A percentile compares a stretch with the other conserved stretches of the same genome.
Evolutionary conservation across 2,797 vertebrate species (phyloP).

Genomic region (Melanotaenia nigrans): DNA sequence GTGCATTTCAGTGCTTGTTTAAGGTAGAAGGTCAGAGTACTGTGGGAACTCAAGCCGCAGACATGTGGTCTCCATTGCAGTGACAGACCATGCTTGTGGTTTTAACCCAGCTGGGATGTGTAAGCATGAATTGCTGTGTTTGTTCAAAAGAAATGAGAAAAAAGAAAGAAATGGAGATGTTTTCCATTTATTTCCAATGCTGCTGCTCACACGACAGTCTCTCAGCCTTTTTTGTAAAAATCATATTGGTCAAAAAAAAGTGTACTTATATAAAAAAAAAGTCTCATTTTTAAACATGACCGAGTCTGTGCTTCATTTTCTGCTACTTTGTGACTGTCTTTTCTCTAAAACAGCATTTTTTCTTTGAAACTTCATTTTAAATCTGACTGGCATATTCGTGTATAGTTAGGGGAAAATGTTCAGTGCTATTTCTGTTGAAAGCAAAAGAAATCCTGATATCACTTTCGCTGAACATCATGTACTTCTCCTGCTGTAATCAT

Average conservation of each 20-base stretch:
- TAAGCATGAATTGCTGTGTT: conserved; percentile 32
- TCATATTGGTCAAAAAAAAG: conserved; percentile 23
- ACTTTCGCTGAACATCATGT: not conserved
- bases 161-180: conserved; percentile 34
- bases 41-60: conserved; percentile 71
- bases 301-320: conserved; percentile 11
- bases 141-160: conserved; percentile 8
- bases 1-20: conserved; percentile 9
- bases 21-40: conserved; percentile 56
- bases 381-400: not conserved
- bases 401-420: not conserved
- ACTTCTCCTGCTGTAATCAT: conserved; percentile 26
- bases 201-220: conserved; percentile 9
- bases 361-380: not conserved
- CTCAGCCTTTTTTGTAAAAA: conserved; percentile 13
- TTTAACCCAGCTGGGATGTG: conserved; percentile 53
- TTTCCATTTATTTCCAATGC: conserved; percentile 28
- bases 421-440: not conserved
- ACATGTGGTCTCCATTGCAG: conserved; percentile 79
- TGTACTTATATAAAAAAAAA: not conserved
- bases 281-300: conserved; percentile 20
- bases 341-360: not conserved
- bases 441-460: not conserved
- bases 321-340: not conserved
- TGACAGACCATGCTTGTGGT: conserved; percentile 70